Conservation (phyloP, 2,113 vertebrate genomes). For the Gobiocypris rarus region DNA sequence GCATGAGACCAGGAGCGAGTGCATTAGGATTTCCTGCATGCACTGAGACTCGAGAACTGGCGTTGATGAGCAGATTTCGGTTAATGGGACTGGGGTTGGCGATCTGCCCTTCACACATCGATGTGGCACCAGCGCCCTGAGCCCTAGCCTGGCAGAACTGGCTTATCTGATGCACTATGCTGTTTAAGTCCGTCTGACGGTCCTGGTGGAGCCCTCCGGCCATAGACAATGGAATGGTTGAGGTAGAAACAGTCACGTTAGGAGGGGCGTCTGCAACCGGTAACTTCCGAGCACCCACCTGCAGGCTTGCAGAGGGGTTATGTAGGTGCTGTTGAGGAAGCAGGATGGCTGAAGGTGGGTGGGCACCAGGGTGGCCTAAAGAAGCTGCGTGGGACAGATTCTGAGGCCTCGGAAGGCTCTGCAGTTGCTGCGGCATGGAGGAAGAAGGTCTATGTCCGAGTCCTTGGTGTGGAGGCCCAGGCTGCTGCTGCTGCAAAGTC, state of each 20-base stretch:
- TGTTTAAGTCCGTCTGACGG: constrained; percentile 92
- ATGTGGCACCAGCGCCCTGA: constrained; percentile 87
- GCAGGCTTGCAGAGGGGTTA: constrained; percentile 80
- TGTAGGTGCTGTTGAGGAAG: constrained; percentile 80
- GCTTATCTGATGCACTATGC: constrained; percentile 99
- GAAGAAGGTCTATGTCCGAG: constrained; percentile 70
- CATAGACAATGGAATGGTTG: constrained; percentile 99
- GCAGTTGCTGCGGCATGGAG: constrained; percentile 71
- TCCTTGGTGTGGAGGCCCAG: constrained; percentile 65
- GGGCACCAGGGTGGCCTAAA: constrained; percentile 67
- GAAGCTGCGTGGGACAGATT: constrained; percentile 70
- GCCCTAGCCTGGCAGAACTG: constrained; percentile 97
- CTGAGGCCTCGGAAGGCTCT: constrained; percentile 73
- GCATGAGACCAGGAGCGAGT: constrained; percentile 78
- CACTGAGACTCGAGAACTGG: constrained; percentile 94
- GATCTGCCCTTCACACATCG: constrained; percentile 98
- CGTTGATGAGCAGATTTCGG: constrained; percentile 96
- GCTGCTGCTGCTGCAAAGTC: constrained; percentile 71
- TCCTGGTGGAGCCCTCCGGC: constrained; percentile 91
- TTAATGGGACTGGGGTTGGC: constrained; percentile 98
- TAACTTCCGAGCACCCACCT: constrained; percentile 87
- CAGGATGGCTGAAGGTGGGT: constrained; percentile 76
- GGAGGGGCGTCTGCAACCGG: constrained; percentile 94
- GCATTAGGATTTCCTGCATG: constrained; percentile 75
- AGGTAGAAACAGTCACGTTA: constrained; percentile 99